Percentiles rank a stretch among this genome's conserved stretches.
Evolutionary conservation across 2,888 invertebrate species (phyloP).

Genomic region (Zele albiditarsus): DNA sequence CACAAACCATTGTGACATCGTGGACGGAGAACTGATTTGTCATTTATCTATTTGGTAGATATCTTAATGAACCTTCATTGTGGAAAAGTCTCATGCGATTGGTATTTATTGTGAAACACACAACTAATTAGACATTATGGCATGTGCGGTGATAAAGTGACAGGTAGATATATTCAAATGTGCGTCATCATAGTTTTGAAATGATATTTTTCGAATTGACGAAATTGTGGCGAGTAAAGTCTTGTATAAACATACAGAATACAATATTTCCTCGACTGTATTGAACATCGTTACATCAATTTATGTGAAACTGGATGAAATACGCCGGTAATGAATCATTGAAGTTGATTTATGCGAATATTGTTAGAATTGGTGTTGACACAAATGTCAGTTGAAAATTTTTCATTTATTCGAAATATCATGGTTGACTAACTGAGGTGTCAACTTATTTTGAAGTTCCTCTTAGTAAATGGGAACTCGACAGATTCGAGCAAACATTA

Average conservation of each 20-base stretch:
- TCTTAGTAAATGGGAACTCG: not conserved
- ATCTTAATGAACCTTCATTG: not conserved
- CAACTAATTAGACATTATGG: not conserved
- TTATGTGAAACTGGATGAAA: constrained; percentile 2
- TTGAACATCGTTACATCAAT: not conserved
- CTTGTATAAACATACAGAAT: not conserved
- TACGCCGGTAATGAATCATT: constrained; percentile 5
- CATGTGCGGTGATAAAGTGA: not conserved
- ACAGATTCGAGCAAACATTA: not conserved
- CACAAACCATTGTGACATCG: not conserved
- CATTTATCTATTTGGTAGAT: not conserved
- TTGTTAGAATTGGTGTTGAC: not conserved
- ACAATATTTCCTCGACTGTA: not conserved
- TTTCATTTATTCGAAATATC: not conserved
- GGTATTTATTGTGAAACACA: not conserved
- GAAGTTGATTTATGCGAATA: not conserved
- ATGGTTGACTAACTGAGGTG: not conserved
- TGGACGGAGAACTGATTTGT: not conserved
- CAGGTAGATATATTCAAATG: not conserved
- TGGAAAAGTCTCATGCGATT: not conserved
- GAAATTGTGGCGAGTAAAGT: not conserved
- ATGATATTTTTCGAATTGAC: not conserved
- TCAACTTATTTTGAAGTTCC: not conserved
- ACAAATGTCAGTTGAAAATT: not conserved
- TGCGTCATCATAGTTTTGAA: not conserved